Conservation (phyloP, 2,888 invertebrate genomes). For the Melikaiella ostensackeni region DNA sequence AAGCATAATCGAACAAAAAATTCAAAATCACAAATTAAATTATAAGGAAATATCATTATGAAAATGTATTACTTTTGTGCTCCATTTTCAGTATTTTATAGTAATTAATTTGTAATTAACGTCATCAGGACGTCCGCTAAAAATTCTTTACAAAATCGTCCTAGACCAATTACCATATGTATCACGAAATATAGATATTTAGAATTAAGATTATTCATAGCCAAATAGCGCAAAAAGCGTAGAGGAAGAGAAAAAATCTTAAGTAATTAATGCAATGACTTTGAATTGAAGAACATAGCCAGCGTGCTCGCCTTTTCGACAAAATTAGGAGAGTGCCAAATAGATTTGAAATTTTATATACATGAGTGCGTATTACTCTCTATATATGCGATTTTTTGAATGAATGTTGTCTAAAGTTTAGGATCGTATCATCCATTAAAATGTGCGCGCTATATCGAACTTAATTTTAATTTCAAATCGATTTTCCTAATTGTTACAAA, state of each 20-base stretch:
- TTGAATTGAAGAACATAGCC: slow-evolving; percentile 75
- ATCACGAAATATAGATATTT: slow-evolving; percentile 40
- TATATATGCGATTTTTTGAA: slow-evolving; percentile 42
- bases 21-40: neutral
- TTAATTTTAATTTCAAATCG: slow-evolving; percentile 46
- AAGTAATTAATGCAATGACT: slow-evolving; percentile 72
- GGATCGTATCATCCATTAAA: slow-evolving; percentile 38
- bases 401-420: slow-evolving; percentile 34
- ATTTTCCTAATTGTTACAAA: slow-evolving; percentile 40
- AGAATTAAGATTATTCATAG: slow-evolving; percentile 41
- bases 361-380: slow-evolving; percentile 44
- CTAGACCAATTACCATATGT: slow-evolving; percentile 61
- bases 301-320: slow-evolving; percentile 70
- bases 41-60: neutral
- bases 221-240: slow-evolving; percentile 52
- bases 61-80: too few relatives aligned
- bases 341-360: slow-evolving; percentile 72
- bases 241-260: slow-evolving; percentile 50
- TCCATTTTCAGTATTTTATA: neutral
- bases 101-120: neutral
- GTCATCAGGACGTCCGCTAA: neutral
- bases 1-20: neutral
- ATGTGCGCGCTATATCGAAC: slow-evolving; percentile 49
- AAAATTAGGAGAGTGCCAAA: slow-evolving; percentile 71
- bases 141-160: slow-evolving; percentile 58